Evolutionary conservation across 2,888 invertebrate species (phyloP).

Genomic region (Drosophila rellima): DNA sequence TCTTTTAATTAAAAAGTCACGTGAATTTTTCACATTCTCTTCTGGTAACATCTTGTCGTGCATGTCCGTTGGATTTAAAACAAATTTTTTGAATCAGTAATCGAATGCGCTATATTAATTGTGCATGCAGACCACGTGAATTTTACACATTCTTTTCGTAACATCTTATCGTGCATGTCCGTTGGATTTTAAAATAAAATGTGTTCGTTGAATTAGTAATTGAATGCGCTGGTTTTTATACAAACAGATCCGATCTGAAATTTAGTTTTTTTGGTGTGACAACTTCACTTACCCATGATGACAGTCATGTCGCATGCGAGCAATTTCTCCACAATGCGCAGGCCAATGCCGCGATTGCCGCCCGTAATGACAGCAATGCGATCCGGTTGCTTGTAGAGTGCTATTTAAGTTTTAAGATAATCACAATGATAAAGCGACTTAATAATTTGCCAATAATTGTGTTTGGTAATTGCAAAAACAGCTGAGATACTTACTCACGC

Average conservation of each 20-base stretch:
- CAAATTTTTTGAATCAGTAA: conserved; percentile 54
- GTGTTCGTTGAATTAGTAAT: conserved; percentile 57
- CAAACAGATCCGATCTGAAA: background rate
- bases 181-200: conserved; percentile 4
- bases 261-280: conserved; percentile 25
- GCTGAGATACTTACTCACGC: conserved; percentile 80
- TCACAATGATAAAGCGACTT: conserved; percentile 19
- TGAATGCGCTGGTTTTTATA: conserved; percentile 15
- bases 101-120: conserved; percentile 11
- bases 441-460: conserved; percentile 10
- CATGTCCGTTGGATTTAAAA: conserved; percentile 13
- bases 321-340: conserved; percentile 91
- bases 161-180: conserved; percentile 18
- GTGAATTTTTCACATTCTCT: conserved; percentile 14
- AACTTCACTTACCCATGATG: conserved; percentile 88
- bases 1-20: too few relatives aligned
- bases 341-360: conserved; percentile 94
- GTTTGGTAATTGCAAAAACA: conserved; percentile 19
- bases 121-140: conserved; percentile 10
- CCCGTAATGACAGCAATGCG: conserved; percentile 94
- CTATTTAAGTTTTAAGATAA: conserved; percentile 82
- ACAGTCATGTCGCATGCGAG: conserved; percentile 92
- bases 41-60: conserved; percentile 12
- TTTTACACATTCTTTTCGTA: conserved; percentile 14
- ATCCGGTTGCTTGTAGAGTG: conserved; percentile 88